Percentiles rank a stretch among this genome's conserved stretches.
phyloP scores from a whole-genome alignment of 2,888 invertebrate genomes.

The Ceriagrion tenellum region DNA sequence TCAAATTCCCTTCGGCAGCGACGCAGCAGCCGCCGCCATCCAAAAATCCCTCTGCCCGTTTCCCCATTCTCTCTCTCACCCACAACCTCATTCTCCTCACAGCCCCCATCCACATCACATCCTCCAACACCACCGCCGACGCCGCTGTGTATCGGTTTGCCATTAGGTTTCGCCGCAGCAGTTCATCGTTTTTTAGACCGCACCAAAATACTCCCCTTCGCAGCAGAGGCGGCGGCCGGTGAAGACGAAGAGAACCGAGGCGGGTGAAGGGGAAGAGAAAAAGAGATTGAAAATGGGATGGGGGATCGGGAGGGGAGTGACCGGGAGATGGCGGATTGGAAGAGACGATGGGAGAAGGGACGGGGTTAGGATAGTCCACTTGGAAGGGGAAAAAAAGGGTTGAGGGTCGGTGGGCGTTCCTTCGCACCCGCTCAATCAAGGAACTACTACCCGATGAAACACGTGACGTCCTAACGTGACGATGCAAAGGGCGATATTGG shows the following conservation, averaged over 20 bases:
- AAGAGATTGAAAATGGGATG: background rate
- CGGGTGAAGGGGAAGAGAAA: background rate
- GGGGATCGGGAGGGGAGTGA: background rate
- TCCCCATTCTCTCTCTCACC: background rate
- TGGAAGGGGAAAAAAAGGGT: background rate
- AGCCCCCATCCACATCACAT: background rate
- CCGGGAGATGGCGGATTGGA: background rate
- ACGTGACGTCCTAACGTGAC: constrained; percentile 24
- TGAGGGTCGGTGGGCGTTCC: background rate
- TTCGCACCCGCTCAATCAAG: constrained; percentile 55
- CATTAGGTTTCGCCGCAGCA: constrained; percentile 54
- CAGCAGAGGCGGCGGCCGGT: no score
- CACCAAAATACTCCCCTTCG: background rate
- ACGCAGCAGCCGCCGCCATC: background rate
- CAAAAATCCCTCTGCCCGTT: background rate
- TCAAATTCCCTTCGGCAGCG: background rate
- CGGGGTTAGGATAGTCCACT: background rate
- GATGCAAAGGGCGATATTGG: constrained; percentile 61
- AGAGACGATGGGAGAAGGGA: background rate
- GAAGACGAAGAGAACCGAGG: background rate
- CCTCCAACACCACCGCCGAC: background rate
- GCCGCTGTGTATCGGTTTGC: constrained; percentile 55
- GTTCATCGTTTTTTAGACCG: constrained; percentile 42
- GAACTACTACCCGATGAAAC: constrained; percentile 22
- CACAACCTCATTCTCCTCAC: background rate